Base-by-base conservation (phyloP, 2,113 vertebrate species). In the Smithornis capensis region DNA sequence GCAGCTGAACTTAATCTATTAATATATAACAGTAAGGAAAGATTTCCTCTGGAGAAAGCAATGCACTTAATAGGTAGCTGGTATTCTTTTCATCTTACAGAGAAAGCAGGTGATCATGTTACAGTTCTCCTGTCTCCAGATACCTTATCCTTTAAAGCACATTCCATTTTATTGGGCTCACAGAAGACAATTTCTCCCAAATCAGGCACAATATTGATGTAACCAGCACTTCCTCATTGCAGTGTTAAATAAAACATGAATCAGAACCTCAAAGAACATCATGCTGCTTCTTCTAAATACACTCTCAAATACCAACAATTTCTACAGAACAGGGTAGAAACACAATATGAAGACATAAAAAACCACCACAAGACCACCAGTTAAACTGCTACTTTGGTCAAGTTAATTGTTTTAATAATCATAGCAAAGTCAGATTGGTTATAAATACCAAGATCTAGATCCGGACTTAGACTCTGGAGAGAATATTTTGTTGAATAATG, bases 1-100 rank as follows among this genome's bases (percentile, higher is more conserved):
- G 69, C 31, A 79, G 70, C 62, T 96, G 94, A 95, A 94, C 81
- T 91, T 79, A n/a, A 25, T 29, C 69, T 81, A 94, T 83, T 89
- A 87, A 94, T 89, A 71, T 33, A 37, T 78, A 92, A 82, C 81
- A 87, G 28, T 53, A 68, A 75, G 73, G 38, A 77, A 88, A 81
- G 23, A 83, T 77, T 94, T 93, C 83, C 94, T 89, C 73, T 55
- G 45, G 76, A 87, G 73, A 89, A 53, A 87, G 83, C 62, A 76
- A 22, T 45, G 21, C 45, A 40, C n/a, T 75, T 79, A 19, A 82
- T 31, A 76, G 69, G 42, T 15, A 82, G 44, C 49, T 44, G 22
- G 17, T 56, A 89, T 84, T 73, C 71, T 65, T 89, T 92, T 60
- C 57, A 84, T 76, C 81, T 89, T 23, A 16, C 62, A 91, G 71